Conservation (phyloP, 2,797 vertebrate genomes). For the Falco peregrinus region DNA sequence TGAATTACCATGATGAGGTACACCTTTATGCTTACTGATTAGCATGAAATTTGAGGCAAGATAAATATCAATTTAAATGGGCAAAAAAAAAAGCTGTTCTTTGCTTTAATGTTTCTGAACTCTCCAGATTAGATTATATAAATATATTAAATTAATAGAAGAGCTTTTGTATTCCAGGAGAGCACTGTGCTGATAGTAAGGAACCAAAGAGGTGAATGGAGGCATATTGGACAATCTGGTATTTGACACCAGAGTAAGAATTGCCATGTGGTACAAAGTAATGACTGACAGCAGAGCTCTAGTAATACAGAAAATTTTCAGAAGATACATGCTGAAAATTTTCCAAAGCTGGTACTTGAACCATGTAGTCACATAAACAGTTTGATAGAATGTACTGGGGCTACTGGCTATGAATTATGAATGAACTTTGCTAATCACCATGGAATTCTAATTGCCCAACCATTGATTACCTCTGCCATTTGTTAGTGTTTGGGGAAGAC, state of each 20-base stretch:
- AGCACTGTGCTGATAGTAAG: neutral
- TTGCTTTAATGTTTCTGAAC: neutral
- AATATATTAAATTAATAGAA: neutral
- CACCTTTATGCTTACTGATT: neutral
- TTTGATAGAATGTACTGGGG: neutral
- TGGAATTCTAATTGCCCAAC: neutral
- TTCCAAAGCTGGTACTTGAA: neutral
- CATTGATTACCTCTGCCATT: conserved; percentile 27
- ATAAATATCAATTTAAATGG: neutral
- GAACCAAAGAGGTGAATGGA: neutral
- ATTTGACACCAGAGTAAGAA: neutral
- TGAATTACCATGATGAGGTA: neutral
- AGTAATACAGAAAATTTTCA: neutral
- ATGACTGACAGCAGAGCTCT: neutral
- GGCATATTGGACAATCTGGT: neutral
- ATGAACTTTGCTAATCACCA: conserved; percentile 7
- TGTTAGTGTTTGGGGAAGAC: neutral
- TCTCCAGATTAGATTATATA: neutral
- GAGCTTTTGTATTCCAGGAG: neutral
- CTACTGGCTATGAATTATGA: conserved; percentile 29
- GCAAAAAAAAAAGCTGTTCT: neutral
- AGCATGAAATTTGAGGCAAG: neutral
- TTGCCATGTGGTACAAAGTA: neutral
- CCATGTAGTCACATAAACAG: neutral
- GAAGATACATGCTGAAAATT: neutral